These are phyloP conservation scores for Aelia acuminata DNA, from an alignment of 2,888 invertebrate genomes.

Conservation along the genomic window DNA sequence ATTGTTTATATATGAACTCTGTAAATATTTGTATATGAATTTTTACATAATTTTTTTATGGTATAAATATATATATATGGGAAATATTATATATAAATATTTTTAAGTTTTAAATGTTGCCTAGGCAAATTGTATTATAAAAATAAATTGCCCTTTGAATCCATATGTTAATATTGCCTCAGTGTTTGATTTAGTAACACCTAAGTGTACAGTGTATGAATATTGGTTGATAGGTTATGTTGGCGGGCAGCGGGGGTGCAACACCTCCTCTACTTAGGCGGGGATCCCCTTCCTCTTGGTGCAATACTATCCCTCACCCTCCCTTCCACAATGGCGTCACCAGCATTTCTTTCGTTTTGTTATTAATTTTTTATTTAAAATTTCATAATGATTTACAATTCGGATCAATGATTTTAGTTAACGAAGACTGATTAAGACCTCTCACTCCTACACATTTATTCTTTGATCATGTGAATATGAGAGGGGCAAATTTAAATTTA, in stretches of 20 bases:
- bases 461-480: conserved; percentile 53
- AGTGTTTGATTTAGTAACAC: conserved; percentile 58
- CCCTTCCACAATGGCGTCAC: neutral
- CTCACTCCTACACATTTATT: conserved; percentile 55
- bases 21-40: conserved; percentile 65
- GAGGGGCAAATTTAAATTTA: conserved; percentile 63
- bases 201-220: conserved; percentile 63
- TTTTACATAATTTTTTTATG: conserved; percentile 65
- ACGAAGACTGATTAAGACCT: conserved; percentile 59
- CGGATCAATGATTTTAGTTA: conserved; percentile 56
- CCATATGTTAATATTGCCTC: conserved; percentile 59
- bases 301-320: neutral
- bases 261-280: neutral
- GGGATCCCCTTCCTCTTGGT: neutral
- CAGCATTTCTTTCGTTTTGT: conserved; percentile 4
- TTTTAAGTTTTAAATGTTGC: conserved; percentile 62
- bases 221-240: conserved; percentile 59
- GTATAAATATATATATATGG: conserved; percentile 63
- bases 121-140: conserved; percentile 60
- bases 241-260: neutral
- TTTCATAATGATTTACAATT: conserved; percentile 10
- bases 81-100: conserved; percentile 63
- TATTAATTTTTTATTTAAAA: conserved; percentile 36
- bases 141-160: conserved; percentile 50
- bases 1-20: conserved; percentile 63